phyloP scores from a whole-genome alignment of 2,797 vertebrate genomes.

The Leptatherina wallacei region DNA sequence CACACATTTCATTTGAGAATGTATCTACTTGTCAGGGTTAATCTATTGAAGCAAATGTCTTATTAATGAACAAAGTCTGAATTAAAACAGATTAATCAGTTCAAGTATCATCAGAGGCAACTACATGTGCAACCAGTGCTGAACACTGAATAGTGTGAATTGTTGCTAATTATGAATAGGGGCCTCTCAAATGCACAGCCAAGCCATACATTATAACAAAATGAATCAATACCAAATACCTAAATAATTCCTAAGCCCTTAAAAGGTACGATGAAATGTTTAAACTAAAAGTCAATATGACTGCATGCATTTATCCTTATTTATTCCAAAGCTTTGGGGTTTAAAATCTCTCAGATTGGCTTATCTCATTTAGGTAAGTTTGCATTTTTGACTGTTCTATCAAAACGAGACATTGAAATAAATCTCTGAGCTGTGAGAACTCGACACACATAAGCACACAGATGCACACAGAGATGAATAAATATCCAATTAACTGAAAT shows the following conservation, averaged over 20 bases:
- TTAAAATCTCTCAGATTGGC: background rate
- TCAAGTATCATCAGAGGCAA: background rate
- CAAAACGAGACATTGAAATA: background rate
- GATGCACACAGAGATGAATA: background rate
- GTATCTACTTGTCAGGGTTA: constrained; percentile 22
- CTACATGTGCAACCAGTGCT: background rate
- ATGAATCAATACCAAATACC: background rate
- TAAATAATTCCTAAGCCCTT: background rate
- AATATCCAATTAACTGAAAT: background rate
- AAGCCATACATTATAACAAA: background rate
- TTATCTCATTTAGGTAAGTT: background rate
- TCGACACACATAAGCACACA: background rate
- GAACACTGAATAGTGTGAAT: background rate
- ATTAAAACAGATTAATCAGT: constrained; percentile 19
- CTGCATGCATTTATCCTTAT: background rate
- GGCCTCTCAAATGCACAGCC: background rate
- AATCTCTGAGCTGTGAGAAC: background rate
- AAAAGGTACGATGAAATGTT: background rate
- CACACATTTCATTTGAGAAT: constrained; percentile 46
- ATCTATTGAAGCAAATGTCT: constrained; percentile 27
- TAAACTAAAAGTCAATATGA: background rate
- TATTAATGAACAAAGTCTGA: constrained; percentile 28
- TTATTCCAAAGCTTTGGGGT: background rate
- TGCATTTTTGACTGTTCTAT: background rate
- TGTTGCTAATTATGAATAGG: background rate